Conservation (phyloP, 2,888 invertebrate species). For the Eledone cirrhosa region DNA sequence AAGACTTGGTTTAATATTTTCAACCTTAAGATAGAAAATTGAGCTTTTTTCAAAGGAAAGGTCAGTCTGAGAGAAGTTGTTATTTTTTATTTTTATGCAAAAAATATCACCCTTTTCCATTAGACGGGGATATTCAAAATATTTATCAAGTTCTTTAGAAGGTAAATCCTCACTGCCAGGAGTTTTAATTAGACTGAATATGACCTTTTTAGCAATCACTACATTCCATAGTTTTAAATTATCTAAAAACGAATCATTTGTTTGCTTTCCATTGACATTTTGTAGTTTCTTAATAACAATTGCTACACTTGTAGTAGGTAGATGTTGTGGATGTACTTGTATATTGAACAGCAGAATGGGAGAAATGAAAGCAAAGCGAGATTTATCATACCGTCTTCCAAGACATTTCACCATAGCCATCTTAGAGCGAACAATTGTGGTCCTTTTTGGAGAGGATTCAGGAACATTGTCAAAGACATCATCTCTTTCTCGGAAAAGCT, state of each 20-base stretch:
- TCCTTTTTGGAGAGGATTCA: slow-evolving; percentile 16
- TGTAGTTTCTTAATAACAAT: slow-evolving; percentile 22
- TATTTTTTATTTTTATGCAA: background rate
- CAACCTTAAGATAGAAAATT: slow-evolving; percentile 16
- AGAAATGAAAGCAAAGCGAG: slow-evolving; percentile 52
- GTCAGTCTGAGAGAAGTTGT: background rate
- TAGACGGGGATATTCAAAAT: slow-evolving; percentile 4
- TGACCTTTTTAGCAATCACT: background rate
- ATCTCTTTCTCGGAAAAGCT: slow-evolving; percentile 23
- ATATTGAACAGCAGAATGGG: slow-evolving; percentile 57
- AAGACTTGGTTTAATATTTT: slow-evolving; percentile 12
- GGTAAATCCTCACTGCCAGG: slow-evolving; percentile 11
- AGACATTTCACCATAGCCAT: slow-evolving; percentile 53
- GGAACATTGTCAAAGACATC: background rate
- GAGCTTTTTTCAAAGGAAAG: slow-evolving; percentile 11
- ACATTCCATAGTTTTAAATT: slow-evolving; percentile 23
- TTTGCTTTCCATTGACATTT: background rate
- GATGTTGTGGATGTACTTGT: slow-evolving; percentile 40
- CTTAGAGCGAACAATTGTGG: slow-evolving; percentile 31
- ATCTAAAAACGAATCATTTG: slow-evolving; percentile 28
- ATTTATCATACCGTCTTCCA: slow-evolving; percentile 43
- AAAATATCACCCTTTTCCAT: slow-evolving; percentile 23
- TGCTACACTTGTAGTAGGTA: slow-evolving; percentile 8
- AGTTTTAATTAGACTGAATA: background rate
- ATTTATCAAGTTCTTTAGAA: background rate